Base-by-base conservation (phyloP, 2,888 invertebrate species). In the Cyclophora punctaria region DNA sequence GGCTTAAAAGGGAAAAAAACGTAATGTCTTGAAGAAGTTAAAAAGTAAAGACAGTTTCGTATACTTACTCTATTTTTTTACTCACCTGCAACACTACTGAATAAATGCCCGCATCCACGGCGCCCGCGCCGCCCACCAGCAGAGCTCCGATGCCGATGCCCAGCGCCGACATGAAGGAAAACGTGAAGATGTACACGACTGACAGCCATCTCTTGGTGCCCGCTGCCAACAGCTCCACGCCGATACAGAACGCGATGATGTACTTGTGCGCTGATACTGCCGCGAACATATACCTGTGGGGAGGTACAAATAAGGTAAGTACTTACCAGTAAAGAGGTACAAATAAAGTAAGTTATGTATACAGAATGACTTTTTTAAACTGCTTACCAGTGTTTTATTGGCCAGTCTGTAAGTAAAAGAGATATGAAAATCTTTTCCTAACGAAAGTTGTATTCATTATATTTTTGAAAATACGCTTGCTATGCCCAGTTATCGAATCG, bases 191-290 rank as follows among this genome's bases (percentile, higher is more conserved):
- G 75, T 95, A 95, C 35, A 92, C 79, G 41, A 94, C 68, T 1
- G 92, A 90, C 48, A 95, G 73, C 66, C 89, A 80, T 2, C 88
- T 83, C 63, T 89, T 91, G 2, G 94, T 93, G 37, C 91, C 90
- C 0, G 93, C 92, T 0, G 93, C 92, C 43, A 95, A 89, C 46
- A 96, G 80, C 69, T 96, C 95, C 56, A 96, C 92, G 0, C 96
- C 96, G 55, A 96, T 94, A 73, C 96, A 96, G 76, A 96, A 96
- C 2, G 96, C 94, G 52, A 96, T 93, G 45, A 96, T 95, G 64
- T 96, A 90, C 79, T 96, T 96, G 75, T 96, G 96, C 0, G 95
- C 94, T 2, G 94, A 93, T 0, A 96, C 95, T 0, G 96, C 96
- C 0, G 91, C 94, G 71, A 96, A 95, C 92, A 96, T 93, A 71